Conservation (phyloP, 2,888 invertebrate species). For the Scrobipalpa atriplicella region DNA sequence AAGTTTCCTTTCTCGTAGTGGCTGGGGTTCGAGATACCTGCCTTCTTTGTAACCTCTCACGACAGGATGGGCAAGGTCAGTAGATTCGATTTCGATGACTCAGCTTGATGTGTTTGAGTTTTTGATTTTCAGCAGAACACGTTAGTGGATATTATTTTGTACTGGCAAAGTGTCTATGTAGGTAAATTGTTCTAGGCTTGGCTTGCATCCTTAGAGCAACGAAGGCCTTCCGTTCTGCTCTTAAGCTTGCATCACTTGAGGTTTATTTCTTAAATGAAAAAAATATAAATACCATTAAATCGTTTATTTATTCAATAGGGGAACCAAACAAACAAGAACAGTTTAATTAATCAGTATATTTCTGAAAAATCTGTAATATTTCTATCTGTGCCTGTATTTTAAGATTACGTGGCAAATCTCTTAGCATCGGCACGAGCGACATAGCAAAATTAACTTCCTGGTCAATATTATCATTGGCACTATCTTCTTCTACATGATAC, state of each 20-base stretch:
- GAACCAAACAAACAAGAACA: neutral
- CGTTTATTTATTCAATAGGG: too few species aligned
- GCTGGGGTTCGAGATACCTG: slow-evolving; percentile 16
- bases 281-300: too few species aligned
- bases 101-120: slow-evolving; percentile 9
- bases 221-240: too few species aligned
- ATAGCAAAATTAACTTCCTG: slow-evolving; percentile 29
- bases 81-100: slow-evolving; percentile 8
- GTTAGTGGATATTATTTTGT: neutral
- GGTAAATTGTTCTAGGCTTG: neutral
- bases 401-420: slow-evolving; percentile 1
- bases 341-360: neutral
- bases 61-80: neutral
- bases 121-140: slow-evolving; percentile 24
- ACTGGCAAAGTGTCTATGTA: neutral
- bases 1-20: slow-evolving; percentile 29
- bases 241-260: too few species aligned
- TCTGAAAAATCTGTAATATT: slow-evolving; percentile 27
- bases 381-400: slow-evolving; percentile 29
- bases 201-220: neutral
- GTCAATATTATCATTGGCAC: slow-evolving; percentile 11
- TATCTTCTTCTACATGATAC: neutral
- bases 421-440: slow-evolving; percentile 29
- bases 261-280: too few species aligned
- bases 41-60: slow-evolving; percentile 21